Evolutionary conservation across 2,888 invertebrate species (phyloP).

Genomic region (Eremobia ochroleuca): DNA sequence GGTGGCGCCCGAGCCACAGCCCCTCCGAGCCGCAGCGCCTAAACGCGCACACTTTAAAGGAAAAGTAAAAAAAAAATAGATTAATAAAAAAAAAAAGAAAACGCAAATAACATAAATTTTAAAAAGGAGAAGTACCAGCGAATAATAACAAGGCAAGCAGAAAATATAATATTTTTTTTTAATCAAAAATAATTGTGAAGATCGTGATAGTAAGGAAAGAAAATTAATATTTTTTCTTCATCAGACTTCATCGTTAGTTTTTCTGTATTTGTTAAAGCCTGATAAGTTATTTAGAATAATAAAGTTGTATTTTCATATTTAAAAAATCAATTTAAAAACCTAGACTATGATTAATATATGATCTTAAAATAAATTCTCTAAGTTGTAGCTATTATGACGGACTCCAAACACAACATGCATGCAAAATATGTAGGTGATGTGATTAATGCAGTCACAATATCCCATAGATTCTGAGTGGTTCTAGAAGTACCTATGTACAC

Average conservation of each 20-base stretch:
- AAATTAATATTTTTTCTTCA: not conserved
- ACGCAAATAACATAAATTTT: not conserved
- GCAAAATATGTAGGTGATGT: not conserved
- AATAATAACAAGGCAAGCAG: not conserved
- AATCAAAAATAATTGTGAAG: not conserved
- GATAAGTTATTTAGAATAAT: not conserved
- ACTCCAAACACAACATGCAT: conserved; percentile 28
- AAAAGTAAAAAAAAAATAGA: not conserved
- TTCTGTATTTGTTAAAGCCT: not conserved
- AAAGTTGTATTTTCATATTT: not conserved
- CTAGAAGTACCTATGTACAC: not conserved
- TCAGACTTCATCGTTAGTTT: not conserved
- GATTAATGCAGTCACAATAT: not conserved
- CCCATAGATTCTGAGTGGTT: not conserved
- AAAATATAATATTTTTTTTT: not conserved
- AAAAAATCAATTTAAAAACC: not conserved
- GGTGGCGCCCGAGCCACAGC: conserved; percentile 92
- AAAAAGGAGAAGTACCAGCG: not conserved
- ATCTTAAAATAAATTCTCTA: not conserved
- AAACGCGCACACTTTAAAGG: conserved; percentile 92
- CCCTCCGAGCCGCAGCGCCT: conserved; percentile 93
- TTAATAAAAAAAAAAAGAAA: not conserved
- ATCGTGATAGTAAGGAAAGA: too few relatives aligned
- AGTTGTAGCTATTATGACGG: not conserved
- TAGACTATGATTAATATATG: too few relatives aligned